phyloP scores from a whole-genome alignment of 2,113 vertebrate species.

The Prinia subflava region DNA sequence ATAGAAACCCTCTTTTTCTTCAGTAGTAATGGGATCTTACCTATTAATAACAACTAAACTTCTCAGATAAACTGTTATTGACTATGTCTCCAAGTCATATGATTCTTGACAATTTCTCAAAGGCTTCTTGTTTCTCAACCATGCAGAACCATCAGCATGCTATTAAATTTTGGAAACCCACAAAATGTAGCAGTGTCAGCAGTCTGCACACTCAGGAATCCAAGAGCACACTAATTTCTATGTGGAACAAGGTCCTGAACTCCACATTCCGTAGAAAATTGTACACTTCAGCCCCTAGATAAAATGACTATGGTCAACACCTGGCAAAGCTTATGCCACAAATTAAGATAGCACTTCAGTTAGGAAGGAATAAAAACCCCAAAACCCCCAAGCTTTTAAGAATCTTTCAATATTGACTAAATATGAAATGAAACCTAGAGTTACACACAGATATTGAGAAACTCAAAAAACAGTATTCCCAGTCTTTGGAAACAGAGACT shows the following conservation, averaged over 20 bases:
- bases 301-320: neutral
- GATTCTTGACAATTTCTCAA: neutral
- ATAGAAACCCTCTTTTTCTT: neutral
- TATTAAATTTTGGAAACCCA: neutral
- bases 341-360: neutral
- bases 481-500: neutral
- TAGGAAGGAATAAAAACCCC: fast-evolving
- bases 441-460: neutral
- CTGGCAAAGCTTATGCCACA: neutral
- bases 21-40: neutral
- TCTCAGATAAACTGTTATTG: neutral
- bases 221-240: neutral
- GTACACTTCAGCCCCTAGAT: neutral
- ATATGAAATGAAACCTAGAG: neutral
- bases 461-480: neutral
- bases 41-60: neutral
- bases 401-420: neutral
- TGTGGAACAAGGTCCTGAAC: neutral
- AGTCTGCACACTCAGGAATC: neutral
- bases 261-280: neutral
- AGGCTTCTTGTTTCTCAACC: neutral
- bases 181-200: neutral
- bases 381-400: neutral
- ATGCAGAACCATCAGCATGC: neutral
- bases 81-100: neutral